Evolutionary conservation across 2,888 invertebrate genomes (phyloP).

Genomic region (Hypomecis atomaria): DNA sequence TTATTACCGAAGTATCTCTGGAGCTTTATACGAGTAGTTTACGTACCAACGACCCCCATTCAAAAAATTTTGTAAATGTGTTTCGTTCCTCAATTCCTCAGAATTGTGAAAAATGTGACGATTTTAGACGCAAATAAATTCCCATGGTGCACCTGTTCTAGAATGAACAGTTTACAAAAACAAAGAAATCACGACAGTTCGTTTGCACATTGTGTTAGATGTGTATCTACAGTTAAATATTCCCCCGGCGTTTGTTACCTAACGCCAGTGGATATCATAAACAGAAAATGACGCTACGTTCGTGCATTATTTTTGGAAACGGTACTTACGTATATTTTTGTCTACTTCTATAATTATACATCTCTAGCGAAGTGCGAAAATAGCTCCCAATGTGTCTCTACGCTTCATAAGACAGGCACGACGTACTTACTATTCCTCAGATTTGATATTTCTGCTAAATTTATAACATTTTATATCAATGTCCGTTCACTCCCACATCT

Average conservation of each 20-base stretch:
- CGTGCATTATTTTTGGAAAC: conserved; percentile 55
- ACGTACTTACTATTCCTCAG: conserved; percentile 18
- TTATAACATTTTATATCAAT: conserved; percentile 1
- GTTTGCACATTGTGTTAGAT: too few relatives aligned
- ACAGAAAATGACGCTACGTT: conserved; percentile 57
- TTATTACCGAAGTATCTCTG: too few relatives aligned
- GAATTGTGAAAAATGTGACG: too few relatives aligned
- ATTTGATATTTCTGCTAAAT: conserved; percentile 13
- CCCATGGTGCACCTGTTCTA: too few relatives aligned
- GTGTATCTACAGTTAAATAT: conserved; percentile 11
- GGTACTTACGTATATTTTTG: conserved; percentile 58
- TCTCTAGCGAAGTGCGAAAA: conserved; percentile 63
- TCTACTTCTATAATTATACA: conserved; percentile 67
- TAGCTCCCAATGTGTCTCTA: conserved; percentile 47
- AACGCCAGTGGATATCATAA: conserved; percentile 32
- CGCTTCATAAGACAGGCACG: conserved; percentile 28
- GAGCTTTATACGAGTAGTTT: too few relatives aligned
- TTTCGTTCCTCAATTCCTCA: too few relatives aligned
- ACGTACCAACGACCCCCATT: too few relatives aligned
- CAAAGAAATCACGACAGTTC: too few relatives aligned
- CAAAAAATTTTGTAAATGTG: too few relatives aligned
- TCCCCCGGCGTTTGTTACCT: conserved; percentile 20
- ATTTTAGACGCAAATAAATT: too few relatives aligned
- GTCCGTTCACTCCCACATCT: conserved; percentile 21
- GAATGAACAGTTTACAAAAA: too few relatives aligned